Evolutionary conservation across 2,888 invertebrate genomes (phyloP), one percentile per base, ranked within the genome.

Genomic region (Blastobasis adustella): DNA sequence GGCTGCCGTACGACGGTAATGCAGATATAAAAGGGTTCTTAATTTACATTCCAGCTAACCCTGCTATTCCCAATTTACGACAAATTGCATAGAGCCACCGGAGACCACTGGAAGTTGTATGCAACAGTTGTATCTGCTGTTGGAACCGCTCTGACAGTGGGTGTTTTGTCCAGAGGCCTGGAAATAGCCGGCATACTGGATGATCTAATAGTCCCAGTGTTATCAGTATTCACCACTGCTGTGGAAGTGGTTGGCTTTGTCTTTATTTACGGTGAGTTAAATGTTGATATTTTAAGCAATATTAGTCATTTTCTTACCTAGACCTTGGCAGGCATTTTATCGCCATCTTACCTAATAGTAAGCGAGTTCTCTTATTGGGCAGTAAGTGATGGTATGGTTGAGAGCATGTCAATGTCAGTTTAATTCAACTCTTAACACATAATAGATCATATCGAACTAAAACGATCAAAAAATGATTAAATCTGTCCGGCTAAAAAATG

Each of bases 1-100:
- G n/a, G n/a, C n/a, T n/a, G n/a, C n/a, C n/a, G n/a, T n/a, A n/a
- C n/a, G n/a, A n/a, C 3, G 3, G 23, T 23, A 1, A 2, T 23
- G 23, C 23, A 23, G 23, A 23, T 23, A 23, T 23, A 23, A 23
- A 2, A 23, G 23, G 23, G 1, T 23, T 23, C 23, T 23, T 23
- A 23, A 23, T 23, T 23, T 23, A 23, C 23, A 23, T 82, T 82
- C 46, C 75, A 89, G 89, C 64, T 89, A 46, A 66, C 76, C 37
- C 75, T 89, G 1, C 67, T 89, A 6, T 89, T 79, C 53, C 89
- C 89, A 10, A 64, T 89, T 0, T 87, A 80, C 58, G 84, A 85
- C 55, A 85, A 83, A 49, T 68, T 89, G 4, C 82, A 85, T 40
- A 72, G 83, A 0, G 56, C 80, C 6, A 74, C 80, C 0, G 80